Base-by-base conservation (phyloP, 2,797 vertebrate species). In the Premnoplex brunnescens region DNA sequence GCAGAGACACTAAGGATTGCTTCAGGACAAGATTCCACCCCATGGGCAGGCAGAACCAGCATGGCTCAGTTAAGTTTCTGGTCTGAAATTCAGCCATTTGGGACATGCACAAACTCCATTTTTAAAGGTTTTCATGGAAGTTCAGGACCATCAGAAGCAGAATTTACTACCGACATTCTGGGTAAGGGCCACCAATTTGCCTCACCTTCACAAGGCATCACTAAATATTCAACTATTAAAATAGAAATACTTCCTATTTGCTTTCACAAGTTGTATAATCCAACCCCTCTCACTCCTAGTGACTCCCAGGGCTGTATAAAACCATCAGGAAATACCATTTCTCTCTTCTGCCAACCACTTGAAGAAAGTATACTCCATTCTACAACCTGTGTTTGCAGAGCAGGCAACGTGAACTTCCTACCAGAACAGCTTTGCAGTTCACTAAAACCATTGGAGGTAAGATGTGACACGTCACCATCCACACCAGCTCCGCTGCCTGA, bases 21-120 rank as follows among this genome's bases (percentile, higher is more conserved):
- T 24, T 19, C 54, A 43, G 39, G 43, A 28, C 19, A 58, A 49
- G 60, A 56, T 3, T 24, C 27, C 34, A 34, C 14, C 10, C 81
- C 12, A 12, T 0, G 0, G 22, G 46, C 32, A 36, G 21, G 7
- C 34, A 66, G 56, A 72, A 44, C 5, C 66, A n/a, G 41, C 68
- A 90, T 14, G 0, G 7, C 36, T 11, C 41, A 2, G 24, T 14
- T 37, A 37, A 22, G 10, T 19, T 19, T 48, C 77, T 21, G 60
- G 5, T 54, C 37, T 75, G 71, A 69, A 79, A 56, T 46, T 30
- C 32, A 54, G 67, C 16, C 58, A 21, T 34, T 54, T 85, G 46
- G 58, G 34, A 15, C 43, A 30, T 1, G 11, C 2, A 10, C 2
- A 84, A 46, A 30, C 66, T 73, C 52, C 4, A 21, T 17, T 32